These are phyloP conservation scores for Rhogogaster chlorosoma DNA, from an alignment of 2,888 invertebrate species.

Conservation along the genomic window DNA sequence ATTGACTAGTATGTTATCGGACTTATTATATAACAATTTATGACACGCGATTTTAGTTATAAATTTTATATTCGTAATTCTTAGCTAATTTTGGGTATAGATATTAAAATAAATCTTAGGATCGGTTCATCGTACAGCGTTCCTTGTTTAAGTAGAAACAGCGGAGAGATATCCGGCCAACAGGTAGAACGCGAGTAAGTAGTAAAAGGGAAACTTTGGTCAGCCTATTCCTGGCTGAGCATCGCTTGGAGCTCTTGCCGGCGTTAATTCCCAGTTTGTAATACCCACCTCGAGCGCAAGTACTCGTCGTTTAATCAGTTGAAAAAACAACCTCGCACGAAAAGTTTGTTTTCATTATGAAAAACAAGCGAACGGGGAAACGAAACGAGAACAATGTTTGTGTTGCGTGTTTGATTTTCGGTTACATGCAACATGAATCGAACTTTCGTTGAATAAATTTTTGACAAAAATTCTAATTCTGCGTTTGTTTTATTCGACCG, in stretches of 20 bases:
- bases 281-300: background rate
- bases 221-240: background rate
- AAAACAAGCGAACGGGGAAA: background rate
- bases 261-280: constrained; percentile 1
- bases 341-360: constrained; percentile 27
- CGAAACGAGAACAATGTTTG: background rate
- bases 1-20: background rate
- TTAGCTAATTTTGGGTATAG: background rate
- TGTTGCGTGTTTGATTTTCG: background rate
- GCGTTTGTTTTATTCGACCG: background rate
- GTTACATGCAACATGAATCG: background rate
- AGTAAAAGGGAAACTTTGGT: constrained; percentile 8
- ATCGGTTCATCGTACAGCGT: background rate
- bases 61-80: background rate
- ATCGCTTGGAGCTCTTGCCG: background rate
- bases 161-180: background rate
- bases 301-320: constrained; percentile 13
- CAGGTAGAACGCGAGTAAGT: constrained; percentile 25
- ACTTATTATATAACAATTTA: background rate
- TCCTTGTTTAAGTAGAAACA: background rate
- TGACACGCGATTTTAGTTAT: background rate
- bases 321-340: background rate
- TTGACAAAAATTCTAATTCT: background rate
- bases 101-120: background rate
- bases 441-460: background rate